phyloP scores from a whole-genome alignment of 1,140 invertebrate genomes.

The Drosophila virilis region DNA sequence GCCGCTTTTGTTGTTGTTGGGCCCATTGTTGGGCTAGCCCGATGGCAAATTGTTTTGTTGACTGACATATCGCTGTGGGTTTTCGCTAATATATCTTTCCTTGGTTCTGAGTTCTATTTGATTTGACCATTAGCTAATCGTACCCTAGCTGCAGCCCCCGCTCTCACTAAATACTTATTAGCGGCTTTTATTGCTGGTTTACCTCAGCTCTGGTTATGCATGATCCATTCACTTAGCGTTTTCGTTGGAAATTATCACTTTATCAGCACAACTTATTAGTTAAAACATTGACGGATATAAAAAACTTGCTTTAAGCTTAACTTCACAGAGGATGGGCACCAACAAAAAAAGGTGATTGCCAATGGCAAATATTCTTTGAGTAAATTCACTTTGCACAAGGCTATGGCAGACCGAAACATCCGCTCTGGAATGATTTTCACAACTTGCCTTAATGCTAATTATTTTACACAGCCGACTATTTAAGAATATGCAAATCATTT shows the following conservation, averaged over 20 bases:
- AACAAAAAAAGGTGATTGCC: conserved; percentile 6
- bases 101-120: conserved; percentile 68
- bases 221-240: neutral
- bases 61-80: conserved; percentile 53
- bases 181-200: conserved; percentile 28
- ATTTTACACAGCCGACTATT: neutral
- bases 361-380: conserved; percentile 3
- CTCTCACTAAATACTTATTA: conserved; percentile 58
- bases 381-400: conserved; percentile 7
- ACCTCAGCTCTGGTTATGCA: neutral
- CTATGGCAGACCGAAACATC: neutral
- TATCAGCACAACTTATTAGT: conserved; percentile 12
- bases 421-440: neutral
- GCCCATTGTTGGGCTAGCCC: conserved; percentile 44
- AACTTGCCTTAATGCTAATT: conserved; percentile 2
- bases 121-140: conserved; percentile 55
- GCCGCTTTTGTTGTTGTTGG: conserved; percentile 52
- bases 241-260: conserved; percentile 2
- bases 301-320: neutral
- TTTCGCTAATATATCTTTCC: conserved; percentile 56
- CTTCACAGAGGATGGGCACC: conserved; percentile 4
- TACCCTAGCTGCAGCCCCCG: neutral
- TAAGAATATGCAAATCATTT: neutral
- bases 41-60: conserved; percentile 53
- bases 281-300: neutral